Evolutionary conservation across 2,113 vertebrate species (phyloP).

Genomic region (Limnothrissa miodon): DNA sequence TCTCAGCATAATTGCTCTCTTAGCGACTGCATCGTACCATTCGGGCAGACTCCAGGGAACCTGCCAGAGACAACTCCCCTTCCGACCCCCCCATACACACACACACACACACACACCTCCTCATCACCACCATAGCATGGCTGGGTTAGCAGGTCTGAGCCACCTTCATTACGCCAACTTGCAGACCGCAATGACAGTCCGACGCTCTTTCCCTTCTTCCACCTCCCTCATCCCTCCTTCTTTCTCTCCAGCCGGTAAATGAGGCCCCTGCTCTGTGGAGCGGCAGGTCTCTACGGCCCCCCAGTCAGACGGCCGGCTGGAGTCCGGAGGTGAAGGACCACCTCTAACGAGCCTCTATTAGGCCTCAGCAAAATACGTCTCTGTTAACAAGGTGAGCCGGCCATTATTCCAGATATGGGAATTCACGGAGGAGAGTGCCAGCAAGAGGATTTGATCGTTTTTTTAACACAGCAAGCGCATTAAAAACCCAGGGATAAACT

Average conservation of each 20-base stretch:
- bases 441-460: background rate
- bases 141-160: background rate
- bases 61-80: background rate
- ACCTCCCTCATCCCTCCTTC: background rate
- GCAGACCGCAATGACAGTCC: background rate
- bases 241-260: background rate
- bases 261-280: background rate
- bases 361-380: background rate
- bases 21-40: slow-evolving; percentile 36
- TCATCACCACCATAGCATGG: background rate
- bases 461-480: background rate
- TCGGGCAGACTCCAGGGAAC: slow-evolving; percentile 26
- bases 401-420: slow-evolving; percentile 19
- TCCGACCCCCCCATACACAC: background rate
- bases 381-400: slow-evolving; percentile 14
- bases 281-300: background rate
- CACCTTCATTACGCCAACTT: slow-evolving; percentile 19
- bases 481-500: slow-evolving; percentile 18
- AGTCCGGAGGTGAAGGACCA: slow-evolving; percentile 7
- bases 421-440: background rate
- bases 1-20: slow-evolving; percentile 47
- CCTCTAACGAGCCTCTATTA: slow-evolving; percentile 15
- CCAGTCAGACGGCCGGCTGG: background rate
- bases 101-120: too few relatives aligned
- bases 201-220: background rate